These are phyloP conservation scores for Brassicogethes aeneus DNA, from an alignment of 2,888 invertebrate genomes.

Conservation along the genomic window DNA sequence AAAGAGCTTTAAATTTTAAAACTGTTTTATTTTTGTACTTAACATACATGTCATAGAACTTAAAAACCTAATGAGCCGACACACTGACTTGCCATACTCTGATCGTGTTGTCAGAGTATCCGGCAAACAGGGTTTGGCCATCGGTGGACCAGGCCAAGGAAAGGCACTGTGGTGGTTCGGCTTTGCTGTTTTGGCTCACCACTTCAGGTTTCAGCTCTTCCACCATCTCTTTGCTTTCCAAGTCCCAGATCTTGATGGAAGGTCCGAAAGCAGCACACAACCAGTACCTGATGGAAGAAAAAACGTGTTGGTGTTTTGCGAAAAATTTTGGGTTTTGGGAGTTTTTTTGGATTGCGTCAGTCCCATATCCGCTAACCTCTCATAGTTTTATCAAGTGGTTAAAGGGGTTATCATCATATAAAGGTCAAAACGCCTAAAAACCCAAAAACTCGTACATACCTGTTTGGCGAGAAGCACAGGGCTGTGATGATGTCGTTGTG, in stretches of 20 bases:
- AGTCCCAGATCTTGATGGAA: constrained; percentile 98
- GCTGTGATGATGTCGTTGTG: constrained; percentile 98
- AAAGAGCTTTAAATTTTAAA: too few species aligned
- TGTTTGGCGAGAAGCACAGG: constrained; percentile 97
- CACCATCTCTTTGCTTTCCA: constrained; percentile 98
- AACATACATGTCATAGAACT: constrained; percentile 1
- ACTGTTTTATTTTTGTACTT: neutral
- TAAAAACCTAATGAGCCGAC: constrained; percentile 48
- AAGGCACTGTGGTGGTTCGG: constrained; percentile 91
- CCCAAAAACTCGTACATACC: constrained; percentile 36
- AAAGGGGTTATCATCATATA: constrained; percentile 25
- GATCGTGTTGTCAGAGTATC: constrained; percentile 97
- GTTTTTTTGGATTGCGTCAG: constrained; percentile 27
- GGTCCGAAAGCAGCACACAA: constrained; percentile 98
- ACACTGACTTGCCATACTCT: constrained; percentile 98
- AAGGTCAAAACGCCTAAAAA: neutral
- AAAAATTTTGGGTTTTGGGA: too few species aligned
- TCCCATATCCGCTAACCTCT: constrained; percentile 42
- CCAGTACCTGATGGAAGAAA: constrained; percentile 63
- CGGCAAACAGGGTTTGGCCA: constrained; percentile 97
- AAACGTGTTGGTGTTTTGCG: constrained; percentile 5
- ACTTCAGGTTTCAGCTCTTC: constrained; percentile 98
- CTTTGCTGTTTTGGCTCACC: constrained; percentile 67
- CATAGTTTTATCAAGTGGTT: constrained; percentile 37
- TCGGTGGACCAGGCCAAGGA: constrained; percentile 99